Evolutionary conservation across 64 coral and sea anemone genomes (phyloP).

Genomic region (Pachyseris speciosa): DNA sequence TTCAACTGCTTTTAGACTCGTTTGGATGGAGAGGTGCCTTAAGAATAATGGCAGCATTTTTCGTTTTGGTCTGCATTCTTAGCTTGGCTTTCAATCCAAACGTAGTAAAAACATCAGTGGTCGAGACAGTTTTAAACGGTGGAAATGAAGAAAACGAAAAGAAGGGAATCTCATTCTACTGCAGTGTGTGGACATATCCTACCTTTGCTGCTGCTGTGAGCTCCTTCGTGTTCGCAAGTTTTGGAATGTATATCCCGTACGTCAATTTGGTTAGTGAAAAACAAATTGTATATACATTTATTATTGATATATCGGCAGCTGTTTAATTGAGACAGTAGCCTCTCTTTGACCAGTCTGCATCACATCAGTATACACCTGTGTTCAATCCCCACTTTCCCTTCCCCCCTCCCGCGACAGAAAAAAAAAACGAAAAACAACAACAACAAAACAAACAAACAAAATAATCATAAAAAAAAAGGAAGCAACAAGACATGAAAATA

Average conservation of each 20-base stretch:
- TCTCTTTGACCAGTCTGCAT: too few species aligned
- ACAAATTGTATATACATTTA: too few species aligned
- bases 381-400: too few species aligned
- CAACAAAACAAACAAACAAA: too few species aligned
- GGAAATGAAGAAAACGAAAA: background rate
- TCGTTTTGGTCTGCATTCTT: background rate
- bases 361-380: too few species aligned
- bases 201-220: background rate
- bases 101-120: background rate
- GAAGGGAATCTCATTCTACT: conserved; percentile 27
- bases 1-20: conserved; percentile 23
- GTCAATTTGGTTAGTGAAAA: conserved; percentile 49
- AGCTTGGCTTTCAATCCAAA: conserved; percentile 48
- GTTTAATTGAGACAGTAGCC: too few species aligned
- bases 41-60: background rate
- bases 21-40: conserved; percentile 52
- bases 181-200: conserved; percentile 18
- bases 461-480: too few species aligned
- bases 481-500: too few species aligned
- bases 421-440: too few species aligned
- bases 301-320: too few species aligned
- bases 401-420: too few species aligned
- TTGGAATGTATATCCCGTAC: conserved; percentile 47
- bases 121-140: background rate
- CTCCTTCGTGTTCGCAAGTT: background rate